A percentile compares a stretch with the other conserved stretches of the same genome.
Evolutionary conservation across 2,888 invertebrate species (phyloP).

Genomic region (Trissolcus brochymenae): DNA sequence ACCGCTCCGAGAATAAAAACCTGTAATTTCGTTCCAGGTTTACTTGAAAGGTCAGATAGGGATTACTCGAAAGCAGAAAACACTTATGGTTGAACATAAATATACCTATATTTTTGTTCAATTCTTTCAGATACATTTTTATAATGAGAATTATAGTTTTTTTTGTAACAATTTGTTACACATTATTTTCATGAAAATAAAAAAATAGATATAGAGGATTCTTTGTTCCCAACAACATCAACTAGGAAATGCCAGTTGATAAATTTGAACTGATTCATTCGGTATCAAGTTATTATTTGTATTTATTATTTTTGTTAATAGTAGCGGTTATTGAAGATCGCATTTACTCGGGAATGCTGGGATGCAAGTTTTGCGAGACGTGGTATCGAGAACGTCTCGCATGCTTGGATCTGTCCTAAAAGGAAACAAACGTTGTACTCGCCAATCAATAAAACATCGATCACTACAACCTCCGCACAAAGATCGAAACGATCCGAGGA

Average conservation of each 20-base stretch:
- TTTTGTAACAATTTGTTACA: background rate
- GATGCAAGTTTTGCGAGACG: constrained; percentile 36
- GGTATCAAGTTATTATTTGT: background rate
- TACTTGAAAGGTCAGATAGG: constrained; percentile 53
- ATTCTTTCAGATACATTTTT: background rate
- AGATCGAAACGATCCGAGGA: constrained; percentile 45
- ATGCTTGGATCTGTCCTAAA: constrained; percentile 52
- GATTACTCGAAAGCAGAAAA: constrained; percentile 64
- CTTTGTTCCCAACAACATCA: no score
- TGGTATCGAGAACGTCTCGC: constrained; percentile 45
- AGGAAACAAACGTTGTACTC: constrained; percentile 39
- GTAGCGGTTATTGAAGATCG: constrained; percentile 38
- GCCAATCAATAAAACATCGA: constrained; percentile 58
- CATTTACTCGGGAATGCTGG: constrained; percentile 48
- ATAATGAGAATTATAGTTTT: background rate
- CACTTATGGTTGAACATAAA: constrained; percentile 66
- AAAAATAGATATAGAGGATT: no score
- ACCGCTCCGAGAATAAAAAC: constrained; percentile 54
- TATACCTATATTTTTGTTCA: constrained; percentile 60
- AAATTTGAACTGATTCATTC: background rate
- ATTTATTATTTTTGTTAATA: constrained; percentile 42
- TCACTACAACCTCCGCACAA: constrained; percentile 38
- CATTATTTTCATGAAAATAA: no score
- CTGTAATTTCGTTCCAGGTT: constrained; percentile 68
- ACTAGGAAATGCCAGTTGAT: background rate